A percentile compares a stretch with the other conserved stretches of the same genome.
Conservation (phyloP, 2,797 vertebrate species). For the Diglossa cyanea region DNA sequence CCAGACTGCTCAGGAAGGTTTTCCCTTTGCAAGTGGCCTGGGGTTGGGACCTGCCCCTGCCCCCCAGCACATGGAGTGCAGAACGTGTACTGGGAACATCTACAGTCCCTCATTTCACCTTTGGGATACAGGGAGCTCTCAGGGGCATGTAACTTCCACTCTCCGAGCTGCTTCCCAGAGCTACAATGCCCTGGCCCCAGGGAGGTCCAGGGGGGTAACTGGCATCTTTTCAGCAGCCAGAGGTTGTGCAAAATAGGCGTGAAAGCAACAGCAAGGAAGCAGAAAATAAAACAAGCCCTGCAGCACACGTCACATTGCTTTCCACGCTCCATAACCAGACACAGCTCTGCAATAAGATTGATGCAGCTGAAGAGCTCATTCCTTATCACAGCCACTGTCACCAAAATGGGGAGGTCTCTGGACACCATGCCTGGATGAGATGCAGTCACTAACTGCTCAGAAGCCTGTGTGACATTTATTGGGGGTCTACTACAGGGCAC, state of each 20-base stretch:
- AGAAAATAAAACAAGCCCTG: not conserved
- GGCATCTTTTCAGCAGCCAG: not conserved
- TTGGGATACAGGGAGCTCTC: not conserved
- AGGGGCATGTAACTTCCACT: not conserved
- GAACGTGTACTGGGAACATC: fast-evolving
- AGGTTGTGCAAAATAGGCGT: not conserved
- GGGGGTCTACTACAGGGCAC: not conserved
- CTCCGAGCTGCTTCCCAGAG: not conserved
- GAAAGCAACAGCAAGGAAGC: not conserved
- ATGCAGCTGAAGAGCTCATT: not conserved
- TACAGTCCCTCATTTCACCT: not conserved
- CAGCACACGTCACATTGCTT: fast-evolving
- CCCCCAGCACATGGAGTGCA: not conserved
- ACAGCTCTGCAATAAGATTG: not conserved
- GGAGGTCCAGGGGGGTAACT: not conserved
- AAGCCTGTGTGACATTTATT: not conserved
- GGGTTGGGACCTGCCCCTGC: not conserved
- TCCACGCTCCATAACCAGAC: not conserved
- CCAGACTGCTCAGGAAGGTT: not conserved
- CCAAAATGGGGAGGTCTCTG: not conserved
- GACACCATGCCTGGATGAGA: not conserved
- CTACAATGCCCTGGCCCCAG: not conserved
- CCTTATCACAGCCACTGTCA: not conserved
- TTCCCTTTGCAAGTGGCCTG: not conserved
- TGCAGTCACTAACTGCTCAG: not conserved